Evolutionary conservation across 1,140 invertebrate genomes (phyloP).

Genomic region (Adelges cooleyi): DNA sequence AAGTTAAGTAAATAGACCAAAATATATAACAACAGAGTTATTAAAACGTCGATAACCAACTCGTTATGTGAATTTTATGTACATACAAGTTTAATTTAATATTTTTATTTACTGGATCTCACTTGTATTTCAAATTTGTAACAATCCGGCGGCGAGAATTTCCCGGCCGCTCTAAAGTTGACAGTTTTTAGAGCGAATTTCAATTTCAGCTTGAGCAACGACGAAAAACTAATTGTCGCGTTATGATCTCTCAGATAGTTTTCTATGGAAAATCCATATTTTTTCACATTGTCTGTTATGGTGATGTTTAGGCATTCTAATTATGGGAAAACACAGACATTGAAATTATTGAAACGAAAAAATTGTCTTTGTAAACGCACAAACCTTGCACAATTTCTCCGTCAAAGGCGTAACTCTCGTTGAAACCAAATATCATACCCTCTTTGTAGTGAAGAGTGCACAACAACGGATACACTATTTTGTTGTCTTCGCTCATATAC

Average conservation of each 20-base stretch:
- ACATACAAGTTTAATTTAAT: too few species aligned
- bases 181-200: constrained; percentile 75
- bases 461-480: constrained; percentile 52
- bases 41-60: too few species aligned
- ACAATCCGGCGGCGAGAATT: constrained; percentile 75
- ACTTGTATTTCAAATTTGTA: constrained; percentile 66
- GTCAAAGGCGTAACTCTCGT: constrained; percentile 84
- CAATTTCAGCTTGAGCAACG: constrained; percentile 57
- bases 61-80: too few species aligned
- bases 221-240: constrained; percentile 59
- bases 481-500: constrained; percentile 63
- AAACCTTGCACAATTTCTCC: constrained; percentile 52
- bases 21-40: too few species aligned
- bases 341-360: background rate
- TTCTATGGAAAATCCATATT: constrained; percentile 44
- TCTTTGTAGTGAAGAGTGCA: constrained; percentile 70
- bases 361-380: background rate
- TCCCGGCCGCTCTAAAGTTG: constrained; percentile 72
- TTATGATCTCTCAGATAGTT: constrained; percentile 48
- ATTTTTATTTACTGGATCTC: too few species aligned
- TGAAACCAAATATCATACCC: constrained; percentile 73
- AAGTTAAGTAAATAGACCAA: too few species aligned
- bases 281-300: constrained; percentile 21
- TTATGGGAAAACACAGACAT: constrained; percentile 31
- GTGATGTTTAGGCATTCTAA: constrained; percentile 34